Percentiles rank a stretch among this genome's conserved stretches.
Conservation (phyloP, 2,888 invertebrate genomes). For the Lithophane leautieri region DNA sequence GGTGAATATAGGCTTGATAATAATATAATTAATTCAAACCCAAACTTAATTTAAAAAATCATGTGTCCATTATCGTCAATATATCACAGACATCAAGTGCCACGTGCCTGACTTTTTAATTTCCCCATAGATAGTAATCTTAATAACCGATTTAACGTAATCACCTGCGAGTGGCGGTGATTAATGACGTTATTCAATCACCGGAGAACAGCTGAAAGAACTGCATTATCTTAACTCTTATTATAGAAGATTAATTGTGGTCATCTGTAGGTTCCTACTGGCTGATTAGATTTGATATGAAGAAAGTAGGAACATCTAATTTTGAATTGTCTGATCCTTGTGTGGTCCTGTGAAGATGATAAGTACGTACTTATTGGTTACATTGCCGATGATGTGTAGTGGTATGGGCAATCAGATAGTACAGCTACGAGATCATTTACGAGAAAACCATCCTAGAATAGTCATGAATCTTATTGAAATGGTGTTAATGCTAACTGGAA, state of each 20-base stretch:
- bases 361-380: no score
- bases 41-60: background rate
- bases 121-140: conserved; percentile 43
- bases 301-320: background rate
- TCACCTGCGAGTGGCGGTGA: conserved; percentile 46
- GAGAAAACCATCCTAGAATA: no score
- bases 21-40: background rate
- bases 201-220: conserved; percentile 27
- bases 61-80: background rate
- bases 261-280: conserved; percentile 21
- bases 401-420: background rate
- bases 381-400: no score
- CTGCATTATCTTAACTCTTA: conserved; percentile 40
- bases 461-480: background rate
- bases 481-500: background rate
- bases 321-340: background rate
- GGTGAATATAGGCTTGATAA: background rate
- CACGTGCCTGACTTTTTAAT: conserved; percentile 48
- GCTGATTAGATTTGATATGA: conserved; percentile 24
- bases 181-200: conserved; percentile 53
- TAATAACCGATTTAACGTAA: conserved; percentile 49
- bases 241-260: conserved; percentile 39
- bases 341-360: conserved; percentile 10
- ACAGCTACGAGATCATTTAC: no score
- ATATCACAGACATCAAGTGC: conserved; percentile 1